These are phyloP conservation scores for Panurus biarmicus DNA, from an alignment of 2,113 vertebrate genomes.

Conservation along the genomic window DNA sequence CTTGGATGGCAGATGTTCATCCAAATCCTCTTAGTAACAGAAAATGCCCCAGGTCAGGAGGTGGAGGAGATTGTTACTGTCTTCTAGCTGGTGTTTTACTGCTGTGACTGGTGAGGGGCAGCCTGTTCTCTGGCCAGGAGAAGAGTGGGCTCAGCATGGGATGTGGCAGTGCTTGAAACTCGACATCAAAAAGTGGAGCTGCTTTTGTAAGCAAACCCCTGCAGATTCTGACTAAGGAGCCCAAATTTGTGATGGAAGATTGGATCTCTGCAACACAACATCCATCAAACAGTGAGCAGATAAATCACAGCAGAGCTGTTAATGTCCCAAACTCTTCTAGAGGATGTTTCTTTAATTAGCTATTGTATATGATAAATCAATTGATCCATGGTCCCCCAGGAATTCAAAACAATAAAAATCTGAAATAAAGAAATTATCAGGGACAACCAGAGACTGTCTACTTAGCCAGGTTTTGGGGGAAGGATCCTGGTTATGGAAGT, in stretches of 20 bases:
- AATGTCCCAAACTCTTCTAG: neutral
- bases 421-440: neutral
- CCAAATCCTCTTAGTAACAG: constrained; percentile 40
- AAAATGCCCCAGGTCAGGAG: neutral
- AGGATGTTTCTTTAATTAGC: neutral
- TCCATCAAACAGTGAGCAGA: neutral
- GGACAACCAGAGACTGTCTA: neutral
- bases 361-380: neutral
- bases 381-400: neutral
- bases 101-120: neutral
- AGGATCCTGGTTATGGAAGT: neutral
- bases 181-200: neutral
- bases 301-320: neutral
- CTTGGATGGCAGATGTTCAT: constrained; percentile 22
- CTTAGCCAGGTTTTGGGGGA: neutral
- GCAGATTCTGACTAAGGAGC: neutral
- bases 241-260: neutral
- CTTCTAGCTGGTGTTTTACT: neutral
- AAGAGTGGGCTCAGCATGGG: neutral
- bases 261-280: neutral
- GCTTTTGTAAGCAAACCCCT: neutral
- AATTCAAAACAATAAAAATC: neutral
- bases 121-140: neutral
- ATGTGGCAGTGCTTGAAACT: neutral
- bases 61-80: neutral